Conservation (phyloP, 2,113 vertebrate species). For the Vulpes lagopus region DNA sequence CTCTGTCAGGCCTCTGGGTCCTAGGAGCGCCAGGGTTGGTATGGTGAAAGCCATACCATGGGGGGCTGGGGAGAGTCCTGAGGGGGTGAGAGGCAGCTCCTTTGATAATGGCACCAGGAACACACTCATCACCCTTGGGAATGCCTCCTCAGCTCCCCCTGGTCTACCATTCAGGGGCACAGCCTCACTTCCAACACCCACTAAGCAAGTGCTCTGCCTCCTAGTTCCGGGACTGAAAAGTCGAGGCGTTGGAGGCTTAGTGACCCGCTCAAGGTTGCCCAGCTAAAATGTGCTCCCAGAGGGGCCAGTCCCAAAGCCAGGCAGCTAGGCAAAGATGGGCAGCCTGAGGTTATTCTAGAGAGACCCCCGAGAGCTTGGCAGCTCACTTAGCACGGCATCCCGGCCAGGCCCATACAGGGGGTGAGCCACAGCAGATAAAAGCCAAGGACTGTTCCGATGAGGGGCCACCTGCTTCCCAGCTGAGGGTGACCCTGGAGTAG, state of each 20-base stretch:
- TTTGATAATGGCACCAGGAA: not conserved
- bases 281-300: not conserved
- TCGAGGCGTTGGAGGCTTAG: not conserved
- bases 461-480: slow-evolving; percentile 57
- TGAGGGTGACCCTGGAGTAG: slow-evolving; percentile 18
- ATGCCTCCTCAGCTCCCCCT: not conserved
- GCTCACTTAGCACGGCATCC: slow-evolving; percentile 76
- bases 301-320: not conserved
- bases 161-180: not conserved
- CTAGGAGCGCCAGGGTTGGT: not conserved
- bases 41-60: not conserved
- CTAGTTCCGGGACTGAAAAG: not conserved
- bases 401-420: slow-evolving; percentile 66
- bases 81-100: not conserved
- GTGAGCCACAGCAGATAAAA: slow-evolving; percentile 75
- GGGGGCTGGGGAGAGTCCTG: not conserved
- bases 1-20: not conserved
- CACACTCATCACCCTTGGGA: not conserved
- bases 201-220: not conserved
- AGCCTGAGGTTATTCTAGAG: not conserved
- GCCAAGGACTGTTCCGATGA: slow-evolving; percentile 82
- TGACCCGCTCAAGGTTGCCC: not conserved
- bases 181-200: not conserved
- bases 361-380: slow-evolving; percentile 61
- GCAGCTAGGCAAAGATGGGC: not conserved